phyloP scores from a whole-genome alignment of 2,888 invertebrate species.

The Laspeyria flexula region DNA sequence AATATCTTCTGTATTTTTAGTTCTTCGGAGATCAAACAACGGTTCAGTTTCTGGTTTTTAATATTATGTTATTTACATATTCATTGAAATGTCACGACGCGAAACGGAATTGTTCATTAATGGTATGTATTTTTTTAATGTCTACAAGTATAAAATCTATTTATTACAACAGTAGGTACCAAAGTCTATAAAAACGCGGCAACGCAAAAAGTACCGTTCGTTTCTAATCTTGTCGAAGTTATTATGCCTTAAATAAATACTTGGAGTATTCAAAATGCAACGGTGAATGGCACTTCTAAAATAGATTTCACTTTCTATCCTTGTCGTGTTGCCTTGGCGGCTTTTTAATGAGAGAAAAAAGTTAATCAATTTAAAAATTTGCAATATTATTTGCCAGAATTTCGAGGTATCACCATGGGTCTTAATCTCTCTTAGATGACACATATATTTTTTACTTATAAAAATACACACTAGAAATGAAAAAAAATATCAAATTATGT shows the following conservation, averaged over 20 bases:
- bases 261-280: slow-evolving; percentile 52
- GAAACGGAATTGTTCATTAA: no score
- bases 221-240: slow-evolving; percentile 29
- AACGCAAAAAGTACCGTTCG: not conserved
- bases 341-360: slow-evolving; percentile 38
- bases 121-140: no score
- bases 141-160: not conserved
- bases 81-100: no score
- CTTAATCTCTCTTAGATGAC: no score
- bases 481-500: no score
- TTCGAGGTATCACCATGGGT: not conserved
- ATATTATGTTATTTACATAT: no score
- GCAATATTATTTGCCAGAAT: slow-evolving; percentile 10
- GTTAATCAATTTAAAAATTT: slow-evolving; percentile 11
- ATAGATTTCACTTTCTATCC: slow-evolving; percentile 80
- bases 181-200: not conserved
- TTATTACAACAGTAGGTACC: not conserved
- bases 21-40: no score
- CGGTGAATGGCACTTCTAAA: slow-evolving; percentile 68
- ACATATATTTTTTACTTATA: no score
- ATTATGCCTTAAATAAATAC: slow-evolving; percentile 48
- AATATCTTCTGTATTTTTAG: no score
- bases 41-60: no score
- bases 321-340: slow-evolving; percentile 66
- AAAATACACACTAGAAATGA: no score